Evolutionary conservation across 2,797 vertebrate species (phyloP), one percentile per base, ranked within the genome.

Genomic region (Aeoliscus strigatus): DNA sequence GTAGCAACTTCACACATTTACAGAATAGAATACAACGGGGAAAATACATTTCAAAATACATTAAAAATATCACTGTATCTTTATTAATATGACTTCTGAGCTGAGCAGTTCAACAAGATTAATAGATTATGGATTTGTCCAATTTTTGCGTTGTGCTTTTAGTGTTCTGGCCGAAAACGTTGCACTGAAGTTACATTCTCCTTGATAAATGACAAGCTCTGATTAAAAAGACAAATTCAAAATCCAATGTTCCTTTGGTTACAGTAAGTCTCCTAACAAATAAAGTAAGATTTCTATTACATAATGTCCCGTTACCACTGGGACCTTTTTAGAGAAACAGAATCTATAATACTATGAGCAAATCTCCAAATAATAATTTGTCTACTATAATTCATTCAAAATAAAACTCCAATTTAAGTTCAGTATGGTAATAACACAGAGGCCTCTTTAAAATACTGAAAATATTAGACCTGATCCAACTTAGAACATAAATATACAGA

Each of bases 41-140:
- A 57, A 66, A 63, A 67, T 48, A 66, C 39, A 63, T 66, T 71
- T 67, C 57, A 76, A n/a, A n/a, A n/a, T n/a, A n/a, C n/a, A n/a
- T n/a, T 63, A 73, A 74, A 83, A 79, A 83, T 73, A 73, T 47
- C 43, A 67, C 54, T 24, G 47, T 62, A 52, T 63, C 69, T 66
- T 54, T 43, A 60, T 73, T 51, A 60, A 36, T 80, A 87, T 88
- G 86, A 85, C 85, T 88, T 86, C 69, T 70, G 57, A 66, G 71
- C 55, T 76, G 69, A 77, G 71, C 68, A 62, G 58, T 72, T 66
- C 51, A 40, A 59, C 35, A 43, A 11, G 21, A 70, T 63, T 57
- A 18, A 51, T 61, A 52, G 50, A 34, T 64, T 41, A 51, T 36
- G 33, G 51, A 56, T 56, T 65, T 60, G 40, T 60, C 32, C 43